These are phyloP conservation scores for Henricia sp. DNA, from an alignment of 53 echinoderm and acorn worm genomes.

Conservation along the genomic window DNA sequence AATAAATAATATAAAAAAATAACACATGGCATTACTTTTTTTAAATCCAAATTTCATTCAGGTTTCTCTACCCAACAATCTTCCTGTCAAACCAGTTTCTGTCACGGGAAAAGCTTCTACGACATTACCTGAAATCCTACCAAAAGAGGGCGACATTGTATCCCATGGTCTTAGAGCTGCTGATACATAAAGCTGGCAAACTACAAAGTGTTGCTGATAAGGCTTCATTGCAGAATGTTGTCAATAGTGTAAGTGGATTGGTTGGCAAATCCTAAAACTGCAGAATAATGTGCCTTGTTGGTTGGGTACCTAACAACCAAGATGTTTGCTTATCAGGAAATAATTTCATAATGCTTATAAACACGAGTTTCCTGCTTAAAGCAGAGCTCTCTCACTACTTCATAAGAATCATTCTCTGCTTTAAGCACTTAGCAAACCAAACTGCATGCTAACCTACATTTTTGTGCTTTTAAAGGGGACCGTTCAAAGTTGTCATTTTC, in stretches of 20 bases:
- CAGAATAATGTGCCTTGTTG: no score
- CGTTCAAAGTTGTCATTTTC: no score
- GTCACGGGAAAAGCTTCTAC: conserved; percentile 65
- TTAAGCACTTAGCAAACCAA: no score
- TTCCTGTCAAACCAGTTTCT: conserved; percentile 88
- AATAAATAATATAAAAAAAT: neutral
- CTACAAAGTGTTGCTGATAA: neutral
- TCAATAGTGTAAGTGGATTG: conserved; percentile 45
- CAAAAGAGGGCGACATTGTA: conserved; percentile 56
- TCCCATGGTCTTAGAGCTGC: conserved; percentile 47
- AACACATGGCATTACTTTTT: neutral
- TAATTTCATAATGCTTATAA: no score
- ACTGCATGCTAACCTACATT: no score
- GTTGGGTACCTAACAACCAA: no score
- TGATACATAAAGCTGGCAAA: conserved; percentile 35
- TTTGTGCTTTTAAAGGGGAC: no score
- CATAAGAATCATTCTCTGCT: no score
- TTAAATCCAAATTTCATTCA: neutral
- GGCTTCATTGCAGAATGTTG: neutral
- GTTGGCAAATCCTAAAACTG: no score
- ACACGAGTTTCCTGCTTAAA: no score
- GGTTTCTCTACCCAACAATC: conserved; percentile 78
- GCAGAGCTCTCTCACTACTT: no score
- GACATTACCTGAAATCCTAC: conserved; percentile 66
- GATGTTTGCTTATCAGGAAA: no score